A percentile compares a stretch with the other conserved stretches of the same genome.
Evolutionary conservation across 2,113 vertebrate genomes (phyloP).

Genomic region (Tursiops truncatus): DNA sequence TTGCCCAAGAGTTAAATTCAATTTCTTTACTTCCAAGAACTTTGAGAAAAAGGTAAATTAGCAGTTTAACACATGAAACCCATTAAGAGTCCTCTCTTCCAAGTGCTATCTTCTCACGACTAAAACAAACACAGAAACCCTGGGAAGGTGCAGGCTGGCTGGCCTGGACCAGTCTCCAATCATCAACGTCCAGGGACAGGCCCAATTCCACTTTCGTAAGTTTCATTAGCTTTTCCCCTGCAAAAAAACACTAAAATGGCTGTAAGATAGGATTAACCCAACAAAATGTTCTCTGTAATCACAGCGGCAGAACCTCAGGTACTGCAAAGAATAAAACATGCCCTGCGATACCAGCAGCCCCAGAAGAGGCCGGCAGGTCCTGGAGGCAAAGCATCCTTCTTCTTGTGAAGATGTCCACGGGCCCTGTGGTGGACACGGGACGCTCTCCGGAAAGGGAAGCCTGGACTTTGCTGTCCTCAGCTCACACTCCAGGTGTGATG

Average conservation of each 20-base stretch:
- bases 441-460: background rate
- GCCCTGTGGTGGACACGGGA: background rate
- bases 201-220: too few relatives aligned
- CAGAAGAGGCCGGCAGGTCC: background rate
- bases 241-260: background rate
- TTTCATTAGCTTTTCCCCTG: too few relatives aligned
- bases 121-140: background rate
- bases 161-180: background rate
- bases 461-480: background rate
- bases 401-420: background rate
- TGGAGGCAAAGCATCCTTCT: fast-evolving
- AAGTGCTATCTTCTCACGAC: background rate
- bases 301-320: background rate
- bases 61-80: background rate
- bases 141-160: fast-evolving
- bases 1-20: background rate
- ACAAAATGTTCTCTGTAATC: fast-evolving
- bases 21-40: background rate
- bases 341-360: too few relatives aligned
- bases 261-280: fast-evolving
- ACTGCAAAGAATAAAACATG: background rate
- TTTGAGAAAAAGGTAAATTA: background rate
- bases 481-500: too few relatives aligned
- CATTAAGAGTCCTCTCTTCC: background rate
- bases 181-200: fast-evolving